Evolutionary conservation across 64 coral and sea anemone species (phyloP).

Genomic region (Platygyra sinensis): DNA sequence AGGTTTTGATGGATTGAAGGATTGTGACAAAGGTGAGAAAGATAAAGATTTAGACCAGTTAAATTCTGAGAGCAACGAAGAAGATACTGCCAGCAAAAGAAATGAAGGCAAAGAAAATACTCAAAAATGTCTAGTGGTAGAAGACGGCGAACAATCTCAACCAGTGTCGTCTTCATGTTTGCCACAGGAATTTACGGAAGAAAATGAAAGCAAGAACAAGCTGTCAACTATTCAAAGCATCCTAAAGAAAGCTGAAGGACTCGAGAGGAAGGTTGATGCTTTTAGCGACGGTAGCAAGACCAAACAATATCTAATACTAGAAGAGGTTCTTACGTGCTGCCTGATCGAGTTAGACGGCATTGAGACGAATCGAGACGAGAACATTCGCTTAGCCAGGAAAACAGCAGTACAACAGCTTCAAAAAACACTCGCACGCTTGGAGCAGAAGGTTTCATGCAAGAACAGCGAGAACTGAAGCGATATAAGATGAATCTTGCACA

Average conservation of each 20-base stretch:
- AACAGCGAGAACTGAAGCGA: neutral
- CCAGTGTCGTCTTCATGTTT: too few relatives aligned
- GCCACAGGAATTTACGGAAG: neutral
- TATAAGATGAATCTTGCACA: neutral
- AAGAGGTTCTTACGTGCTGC: constrained; percentile 58
- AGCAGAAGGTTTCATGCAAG: neutral
- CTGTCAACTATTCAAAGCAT: constrained; percentile 45
- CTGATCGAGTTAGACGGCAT: constrained; percentile 64
- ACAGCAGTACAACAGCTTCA: constrained; percentile 48
- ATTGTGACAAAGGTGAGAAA: neutral
- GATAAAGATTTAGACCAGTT: neutral
- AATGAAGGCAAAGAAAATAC: neutral
- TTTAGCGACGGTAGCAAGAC: constrained; percentile 28
- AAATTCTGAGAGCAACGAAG: neutral
- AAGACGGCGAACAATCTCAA: neutral
- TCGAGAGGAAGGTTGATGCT: constrained; percentile 30
- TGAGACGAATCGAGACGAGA: constrained; percentile 46
- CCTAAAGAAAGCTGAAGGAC: constrained; percentile 11
- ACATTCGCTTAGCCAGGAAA: constrained; percentile 57
- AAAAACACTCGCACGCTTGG: constrained; percentile 25
- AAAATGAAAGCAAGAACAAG: constrained; percentile 3
- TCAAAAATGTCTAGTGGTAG: neutral
- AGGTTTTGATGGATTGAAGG: neutral
- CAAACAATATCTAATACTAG: constrained; percentile 64
- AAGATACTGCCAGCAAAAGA: neutral